Evolutionary conservation across 2,797 vertebrate genomes (phyloP).

Genomic region (Nannoperca obscura): DNA sequence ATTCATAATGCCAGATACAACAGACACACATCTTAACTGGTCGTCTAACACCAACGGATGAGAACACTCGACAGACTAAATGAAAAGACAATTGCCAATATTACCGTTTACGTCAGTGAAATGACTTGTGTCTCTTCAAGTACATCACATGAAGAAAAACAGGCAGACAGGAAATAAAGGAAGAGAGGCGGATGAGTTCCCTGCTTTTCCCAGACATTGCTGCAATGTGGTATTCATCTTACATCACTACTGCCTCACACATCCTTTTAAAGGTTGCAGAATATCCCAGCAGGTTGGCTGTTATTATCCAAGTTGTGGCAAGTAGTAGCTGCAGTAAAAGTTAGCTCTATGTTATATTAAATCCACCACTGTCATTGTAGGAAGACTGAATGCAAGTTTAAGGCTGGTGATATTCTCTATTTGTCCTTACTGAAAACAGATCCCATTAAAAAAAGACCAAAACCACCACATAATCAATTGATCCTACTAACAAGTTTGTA

Average conservation of each 20-base stretch:
- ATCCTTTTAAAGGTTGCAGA: slow-evolving; percentile 10
- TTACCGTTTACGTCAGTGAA: neutral
- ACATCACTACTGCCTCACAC: slow-evolving; percentile 31
- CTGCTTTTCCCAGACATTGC: slow-evolving; percentile 26
- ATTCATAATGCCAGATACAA: slow-evolving; percentile 38
- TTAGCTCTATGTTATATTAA: neutral
- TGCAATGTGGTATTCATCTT: slow-evolving; percentile 37
- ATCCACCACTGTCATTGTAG: neutral
- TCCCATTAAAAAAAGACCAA: neutral
- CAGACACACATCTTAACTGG: slow-evolving; percentile 19
- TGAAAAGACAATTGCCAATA: slow-evolving; percentile 10
- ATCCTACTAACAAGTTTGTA: neutral
- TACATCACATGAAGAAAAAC: neutral
- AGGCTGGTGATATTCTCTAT: neutral
- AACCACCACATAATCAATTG: neutral
- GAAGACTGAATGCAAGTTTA: neutral
- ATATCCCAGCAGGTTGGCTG: slow-evolving; percentile 14
- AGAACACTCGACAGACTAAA: neutral
- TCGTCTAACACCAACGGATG: slow-evolving; percentile 18
- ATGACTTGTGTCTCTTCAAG: neutral
- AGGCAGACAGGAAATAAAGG: slow-evolving; percentile 53
- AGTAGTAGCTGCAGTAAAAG: neutral
- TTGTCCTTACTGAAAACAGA: neutral
- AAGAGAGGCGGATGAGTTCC: slow-evolving; percentile 19
- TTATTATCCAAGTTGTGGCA: neutral